Conservation (phyloP, 2,888 invertebrate genomes). For the Zygothrica quintamaculata region DNA sequence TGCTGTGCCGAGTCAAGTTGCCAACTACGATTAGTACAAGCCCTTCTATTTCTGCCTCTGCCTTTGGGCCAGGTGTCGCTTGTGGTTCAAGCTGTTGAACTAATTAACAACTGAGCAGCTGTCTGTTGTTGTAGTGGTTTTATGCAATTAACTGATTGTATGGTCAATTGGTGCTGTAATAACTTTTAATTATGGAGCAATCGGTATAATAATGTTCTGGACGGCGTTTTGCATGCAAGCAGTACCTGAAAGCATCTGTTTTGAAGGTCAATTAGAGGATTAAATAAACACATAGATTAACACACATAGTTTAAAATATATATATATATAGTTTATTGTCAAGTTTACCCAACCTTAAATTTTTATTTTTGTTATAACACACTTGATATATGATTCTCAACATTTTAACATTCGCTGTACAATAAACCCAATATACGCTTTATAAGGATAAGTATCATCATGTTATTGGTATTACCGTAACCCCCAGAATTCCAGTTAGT, state of each 20-base stretch:
- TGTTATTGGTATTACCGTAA: too few relatives aligned
- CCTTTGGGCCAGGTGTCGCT: slow-evolving; percentile 68
- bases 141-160: slow-evolving; percentile 51
- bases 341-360: too few relatives aligned
- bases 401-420: too few relatives aligned
- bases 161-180: slow-evolving; percentile 71
- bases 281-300: too few relatives aligned
- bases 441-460: too few relatives aligned
- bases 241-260: slow-evolving; percentile 31
- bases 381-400: too few relatives aligned
- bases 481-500: too few relatives aligned
- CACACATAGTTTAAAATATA: too few relatives aligned
- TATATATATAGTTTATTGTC: too few relatives aligned
- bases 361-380: too few relatives aligned
- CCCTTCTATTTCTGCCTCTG: slow-evolving; percentile 64
- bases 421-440: too few relatives aligned
- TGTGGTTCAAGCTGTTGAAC: slow-evolving; percentile 53
- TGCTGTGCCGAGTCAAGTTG: slow-evolving; percentile 25
- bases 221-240: slow-evolving; percentile 59
- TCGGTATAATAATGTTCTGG: slow-evolving; percentile 59
- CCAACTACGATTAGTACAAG: slow-evolving; percentile 18
- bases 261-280: slow-evolving; percentile 22
- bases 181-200: slow-evolving; percentile 72
- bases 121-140: slow-evolving; percentile 24
- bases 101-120: slow-evolving; percentile 50